Evolutionary conservation across 2,113 vertebrate genomes (phyloP).

Genomic region (Strix uralensis): DNA sequence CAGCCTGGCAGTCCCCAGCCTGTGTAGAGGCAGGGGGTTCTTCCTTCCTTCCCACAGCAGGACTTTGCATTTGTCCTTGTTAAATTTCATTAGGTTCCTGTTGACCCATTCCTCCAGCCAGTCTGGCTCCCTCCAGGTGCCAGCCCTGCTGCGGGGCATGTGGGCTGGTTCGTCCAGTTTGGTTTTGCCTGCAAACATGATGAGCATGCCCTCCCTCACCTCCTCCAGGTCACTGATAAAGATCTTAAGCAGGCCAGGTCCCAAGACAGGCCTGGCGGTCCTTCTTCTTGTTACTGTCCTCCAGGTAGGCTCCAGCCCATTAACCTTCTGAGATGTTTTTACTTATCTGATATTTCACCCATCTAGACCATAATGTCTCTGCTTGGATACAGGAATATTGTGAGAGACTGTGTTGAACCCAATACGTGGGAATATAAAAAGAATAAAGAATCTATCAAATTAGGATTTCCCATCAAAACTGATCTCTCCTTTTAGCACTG

Average conservation of each 20-base stretch:
- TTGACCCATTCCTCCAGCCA: not conserved
- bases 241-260: not conserved
- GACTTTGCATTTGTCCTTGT: not conserved
- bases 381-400: not conserved
- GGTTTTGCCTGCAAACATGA: not conserved
- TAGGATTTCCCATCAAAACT: not conserved
- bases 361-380: not conserved
- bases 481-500: not conserved
- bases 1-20: not conserved
- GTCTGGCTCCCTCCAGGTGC: not conserved
- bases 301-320: not conserved
- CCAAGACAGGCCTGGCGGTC: not conserved
- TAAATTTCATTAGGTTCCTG: not conserved
- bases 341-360: not conserved
- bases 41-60: not conserved
- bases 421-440: not conserved
- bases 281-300: not conserved
- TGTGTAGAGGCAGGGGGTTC: not conserved
- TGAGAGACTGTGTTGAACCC: not conserved
- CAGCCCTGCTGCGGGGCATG: accelerated
- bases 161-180: not conserved
- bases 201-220: not conserved
- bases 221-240: not conserved
- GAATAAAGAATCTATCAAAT: not conserved
- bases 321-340: not conserved